Conservation (phyloP, 37 sponge, comb jelly and placozoan genomes). For the Tethya wilhelma region DNA sequence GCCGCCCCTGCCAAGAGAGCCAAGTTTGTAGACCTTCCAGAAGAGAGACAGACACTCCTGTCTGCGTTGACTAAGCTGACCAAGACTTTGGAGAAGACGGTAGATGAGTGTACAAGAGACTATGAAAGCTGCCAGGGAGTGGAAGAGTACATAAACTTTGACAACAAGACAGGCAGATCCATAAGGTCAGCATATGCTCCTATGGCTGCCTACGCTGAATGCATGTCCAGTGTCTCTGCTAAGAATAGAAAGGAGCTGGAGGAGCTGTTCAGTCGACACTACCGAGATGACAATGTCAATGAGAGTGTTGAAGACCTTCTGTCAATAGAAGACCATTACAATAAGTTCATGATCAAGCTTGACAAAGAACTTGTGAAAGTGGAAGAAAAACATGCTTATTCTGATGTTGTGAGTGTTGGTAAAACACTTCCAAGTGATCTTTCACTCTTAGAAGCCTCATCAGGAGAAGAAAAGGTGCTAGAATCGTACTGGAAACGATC, state of each 20-base stretch:
- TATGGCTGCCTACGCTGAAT: conserved; percentile 32
- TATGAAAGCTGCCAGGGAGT: no score
- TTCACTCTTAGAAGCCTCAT: not conserved
- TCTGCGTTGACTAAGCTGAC: not conserved
- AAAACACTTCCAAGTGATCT: conserved; percentile 6
- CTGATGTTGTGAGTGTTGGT: not conserved
- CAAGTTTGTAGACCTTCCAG: not conserved
- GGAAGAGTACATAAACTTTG: conserved; percentile 3
- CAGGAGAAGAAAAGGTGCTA: not conserved
- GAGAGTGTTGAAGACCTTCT: conserved; percentile 35
- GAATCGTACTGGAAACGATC: conserved; percentile 16
- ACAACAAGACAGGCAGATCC: conserved; percentile 21
- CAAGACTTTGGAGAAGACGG: not conserved
- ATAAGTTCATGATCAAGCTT: conserved; percentile 5
- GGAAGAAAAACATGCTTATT: not conserved
- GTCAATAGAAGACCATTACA: conserved; percentile 18
- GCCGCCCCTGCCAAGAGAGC: not conserved
- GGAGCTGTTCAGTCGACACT: conserved; percentile 3
- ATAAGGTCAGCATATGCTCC: not conserved
- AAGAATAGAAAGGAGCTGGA: conserved; percentile 29
- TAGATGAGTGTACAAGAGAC: not conserved
- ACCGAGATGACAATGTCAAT: not conserved
- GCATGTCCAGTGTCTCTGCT: conserved; percentile 9
- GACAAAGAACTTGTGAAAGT: conserved; percentile 14
- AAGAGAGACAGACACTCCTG: not conserved